phyloP scores from a whole-genome alignment of 2,797 vertebrate species.

The Neomorphus geoffroyi region DNA sequence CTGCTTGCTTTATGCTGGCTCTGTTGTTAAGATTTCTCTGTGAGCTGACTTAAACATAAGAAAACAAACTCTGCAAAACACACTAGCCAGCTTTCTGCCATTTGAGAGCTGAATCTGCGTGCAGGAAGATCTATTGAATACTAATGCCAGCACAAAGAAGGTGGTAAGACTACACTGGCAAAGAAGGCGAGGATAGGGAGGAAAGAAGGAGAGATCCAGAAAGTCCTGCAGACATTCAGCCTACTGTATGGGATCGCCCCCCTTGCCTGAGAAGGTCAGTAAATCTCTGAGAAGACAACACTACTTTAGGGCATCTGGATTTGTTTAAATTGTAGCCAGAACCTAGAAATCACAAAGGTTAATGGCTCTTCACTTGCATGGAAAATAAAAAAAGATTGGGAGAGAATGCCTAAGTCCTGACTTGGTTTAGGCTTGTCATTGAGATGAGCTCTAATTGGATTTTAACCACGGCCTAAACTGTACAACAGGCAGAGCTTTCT shows the following conservation, averaged over 20 bases:
- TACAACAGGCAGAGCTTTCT: not conserved
- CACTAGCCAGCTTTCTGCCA: not conserved
- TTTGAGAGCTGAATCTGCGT: not conserved
- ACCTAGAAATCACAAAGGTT: not conserved
- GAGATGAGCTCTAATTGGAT: not conserved
- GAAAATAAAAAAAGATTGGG: not conserved
- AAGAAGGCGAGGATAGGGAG: accelerated
- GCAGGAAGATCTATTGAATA: not conserved
- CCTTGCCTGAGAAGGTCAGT: not conserved
- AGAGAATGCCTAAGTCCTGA: not conserved
- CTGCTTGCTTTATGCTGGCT: not conserved
- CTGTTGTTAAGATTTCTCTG: not conserved
- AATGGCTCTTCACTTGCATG: not conserved
- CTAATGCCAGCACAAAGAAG: not conserved
- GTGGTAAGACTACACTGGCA: not conserved
- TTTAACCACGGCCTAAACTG: not conserved
- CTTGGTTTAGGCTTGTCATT: not conserved
- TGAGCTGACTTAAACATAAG: not conserved
- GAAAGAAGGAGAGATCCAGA: not conserved
- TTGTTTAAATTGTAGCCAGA: not conserved
- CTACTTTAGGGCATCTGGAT: not conserved
- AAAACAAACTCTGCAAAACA: not conserved
- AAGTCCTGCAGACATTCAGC: not conserved
- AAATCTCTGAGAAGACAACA: not conserved
- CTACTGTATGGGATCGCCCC: not conserved